Conservation (phyloP, 2,113 vertebrate genomes). For the Dicerorhinus sumatrensis region DNA sequence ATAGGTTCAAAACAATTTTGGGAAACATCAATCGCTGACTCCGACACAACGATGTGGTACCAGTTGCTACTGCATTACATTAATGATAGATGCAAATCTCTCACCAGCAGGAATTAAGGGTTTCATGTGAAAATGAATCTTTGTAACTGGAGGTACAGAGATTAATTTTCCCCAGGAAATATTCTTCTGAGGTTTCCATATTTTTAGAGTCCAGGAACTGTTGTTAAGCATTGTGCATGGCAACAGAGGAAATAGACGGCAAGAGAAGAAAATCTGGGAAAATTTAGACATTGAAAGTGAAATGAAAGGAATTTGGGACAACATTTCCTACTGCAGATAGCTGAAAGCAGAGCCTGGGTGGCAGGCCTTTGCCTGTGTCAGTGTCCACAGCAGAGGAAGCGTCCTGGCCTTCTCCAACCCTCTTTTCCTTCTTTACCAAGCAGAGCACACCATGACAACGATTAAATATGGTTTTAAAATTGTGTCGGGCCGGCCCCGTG, state of each 20-base stretch:
- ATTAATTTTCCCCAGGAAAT: conserved; percentile 51
- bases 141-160: background rate
- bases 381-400: background rate
- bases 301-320: conserved; percentile 57
- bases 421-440: background rate
- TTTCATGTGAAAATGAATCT: conserved; percentile 55
- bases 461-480: conserved; percentile 81
- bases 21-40: background rate
- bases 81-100: conserved; percentile 46
- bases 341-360: conserved; percentile 14
- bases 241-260: conserved; percentile 35
- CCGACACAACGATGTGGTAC: background rate
- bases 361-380: background rate
- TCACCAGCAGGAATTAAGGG: background rate
- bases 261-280: conserved; percentile 25
- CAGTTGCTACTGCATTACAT: background rate
- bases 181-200: conserved; percentile 44
- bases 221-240: background rate
- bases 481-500: too few species aligned
- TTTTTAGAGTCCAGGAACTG: conserved; percentile 36
- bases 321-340: background rate
- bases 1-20: conserved; percentile 11
- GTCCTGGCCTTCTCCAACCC: conserved; percentile 29
- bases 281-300: conserved; percentile 40
- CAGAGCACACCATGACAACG: conserved; percentile 44